phyloP scores from a whole-genome alignment of 53 echinoderm and acorn worm genomes.

The Stichopus horrens region DNA sequence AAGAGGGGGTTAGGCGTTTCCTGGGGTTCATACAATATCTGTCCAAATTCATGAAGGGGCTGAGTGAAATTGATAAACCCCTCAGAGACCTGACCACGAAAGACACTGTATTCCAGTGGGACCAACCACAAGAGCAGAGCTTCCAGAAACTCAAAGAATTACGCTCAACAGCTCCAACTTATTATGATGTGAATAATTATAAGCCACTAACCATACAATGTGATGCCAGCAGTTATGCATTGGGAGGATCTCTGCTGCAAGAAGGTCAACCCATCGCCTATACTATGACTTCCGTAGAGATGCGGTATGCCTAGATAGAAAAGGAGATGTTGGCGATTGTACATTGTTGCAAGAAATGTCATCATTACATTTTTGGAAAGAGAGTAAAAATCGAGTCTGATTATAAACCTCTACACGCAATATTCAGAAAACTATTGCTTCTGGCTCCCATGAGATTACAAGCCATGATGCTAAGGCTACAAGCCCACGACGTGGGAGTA shows the following conservation, averaged over 20 bases:
- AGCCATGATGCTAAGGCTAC: conserved; percentile 54
- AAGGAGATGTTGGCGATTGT: conserved; percentile 70
- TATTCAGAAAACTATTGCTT: conserved; percentile 55
- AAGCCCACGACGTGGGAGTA: conserved; percentile 55
- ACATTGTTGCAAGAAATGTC: conserved; percentile 58
- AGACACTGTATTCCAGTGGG: conserved; percentile 53
- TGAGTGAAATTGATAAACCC: conserved; percentile 47
- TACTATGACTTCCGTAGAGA: conserved; percentile 57
- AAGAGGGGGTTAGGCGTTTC: conserved; percentile 51
- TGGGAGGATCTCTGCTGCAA: conserved; percentile 59
- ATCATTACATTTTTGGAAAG: conserved; percentile 61
- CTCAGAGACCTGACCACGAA: conserved; percentile 44
- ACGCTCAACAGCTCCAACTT: conserved; percentile 43
- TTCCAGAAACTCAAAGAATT: conserved; percentile 40
- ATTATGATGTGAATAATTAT: conserved; percentile 48
- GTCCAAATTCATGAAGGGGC: conserved; percentile 53
- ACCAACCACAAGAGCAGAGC: conserved; percentile 44
- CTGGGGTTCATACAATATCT: conserved; percentile 57
- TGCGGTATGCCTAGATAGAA: conserved; percentile 58
- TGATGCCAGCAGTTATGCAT: conserved; percentile 61
- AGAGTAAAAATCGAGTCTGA: conserved; percentile 47
- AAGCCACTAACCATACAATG: conserved; percentile 52
- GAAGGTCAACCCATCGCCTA: conserved; percentile 63
- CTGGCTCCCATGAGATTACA: conserved; percentile 62
- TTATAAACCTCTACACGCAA: conserved; percentile 62